Evolutionary conservation across 1,140 invertebrate genomes (phyloP), one percentile per base, ranked within the genome.

Genomic region (Lasaia peninsularis): DNA sequence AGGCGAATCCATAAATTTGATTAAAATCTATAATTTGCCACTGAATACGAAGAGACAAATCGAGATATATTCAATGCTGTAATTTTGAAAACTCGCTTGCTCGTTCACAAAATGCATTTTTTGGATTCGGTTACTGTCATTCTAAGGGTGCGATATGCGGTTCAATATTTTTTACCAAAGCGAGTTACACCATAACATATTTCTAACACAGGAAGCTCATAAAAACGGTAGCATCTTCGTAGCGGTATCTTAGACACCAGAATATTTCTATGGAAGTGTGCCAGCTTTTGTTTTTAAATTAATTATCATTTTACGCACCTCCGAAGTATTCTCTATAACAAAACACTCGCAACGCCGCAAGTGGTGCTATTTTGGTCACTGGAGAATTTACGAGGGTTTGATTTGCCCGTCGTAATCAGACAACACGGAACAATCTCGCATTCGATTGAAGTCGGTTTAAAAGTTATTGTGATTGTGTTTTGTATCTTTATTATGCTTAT

Each of bases 251-350:
- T 21, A 48, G 50, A 65, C 52, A 48, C 28, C 52, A 63, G 78
- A 75, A 78, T 78, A 77, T 80, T 73, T 71, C 51, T 40, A 69
- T 88, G 85, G 85, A 74, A 50, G 62, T 56, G 62, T 85, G 85
- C 85, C 85, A 88, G 62, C 65, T 71, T 62, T 75, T 84, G 72
- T 80, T 82, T 82, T 78, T 69, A 80, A 78, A 86, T 88, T 86
- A 86, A 88, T 88, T 84, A 88, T 86, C 79, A 71, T 86, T 86
- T 83, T 79, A 85, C 76, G 72, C 71, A 63, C 63, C 71, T 81
- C 69, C 80, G 74, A 83, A 83, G 70, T 66, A 78, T 83, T 78
- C 78, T 77, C 78, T 86, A 88, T 79, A 87, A 82, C 73, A 78
- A 73, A 78, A 75, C 69, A 75, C 71, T 75, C 73, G 73, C 58